Evolutionary conservation across 2,888 invertebrate species (phyloP), one percentile per base, ranked within the genome.

Genomic region (Dolichopus griseipennis): DNA sequence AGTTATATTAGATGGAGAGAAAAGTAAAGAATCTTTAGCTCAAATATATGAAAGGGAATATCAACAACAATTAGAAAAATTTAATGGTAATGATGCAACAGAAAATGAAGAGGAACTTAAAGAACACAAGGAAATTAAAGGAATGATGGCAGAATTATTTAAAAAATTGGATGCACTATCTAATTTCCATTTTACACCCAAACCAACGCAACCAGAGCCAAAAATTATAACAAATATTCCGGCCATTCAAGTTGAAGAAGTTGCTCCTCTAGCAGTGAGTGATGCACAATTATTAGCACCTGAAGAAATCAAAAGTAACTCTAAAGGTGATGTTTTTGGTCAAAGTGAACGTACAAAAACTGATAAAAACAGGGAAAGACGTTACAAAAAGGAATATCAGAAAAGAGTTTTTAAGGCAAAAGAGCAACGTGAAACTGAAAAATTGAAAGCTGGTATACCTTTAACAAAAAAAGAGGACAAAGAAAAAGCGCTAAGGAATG

Each of bases 171-270:
- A 98, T 82, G 93, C 97, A 0, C 83, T 99, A 18, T 91, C 92
- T 1, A 96, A 98, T 80, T 97, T 91, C 81, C 93, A 97, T 80
- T 98, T 92, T 76, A 95, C 95, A 64, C 97, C 98, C 0, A 93
- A 90, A 83, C 86, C 88, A 69, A 88, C 90, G 1, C 86, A 88
- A 69, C 91, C 95, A 0, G 97, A 98, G 75, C 84, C 96, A 2
- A 93, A 91, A 82, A 90, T 99, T 70, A 85, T 98, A 7, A 91
- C 89, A 69, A 97, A 99, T 78, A 84, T 93, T 71, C 93, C 97
- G 1, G 93, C 96, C 0, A 88, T 98, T 66, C 87, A 85, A 41
- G 92, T 97, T 88, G 99, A 99, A 81, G 98, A 99, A 82, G 95
- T 97, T 9, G 95, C 95, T 0, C 97, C 97, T 0, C 85, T 93